Evolutionary conservation across 2,888 invertebrate genomes (phyloP), one percentile per base, ranked within the genome.

Genomic region (Thymelicus acteon): DNA sequence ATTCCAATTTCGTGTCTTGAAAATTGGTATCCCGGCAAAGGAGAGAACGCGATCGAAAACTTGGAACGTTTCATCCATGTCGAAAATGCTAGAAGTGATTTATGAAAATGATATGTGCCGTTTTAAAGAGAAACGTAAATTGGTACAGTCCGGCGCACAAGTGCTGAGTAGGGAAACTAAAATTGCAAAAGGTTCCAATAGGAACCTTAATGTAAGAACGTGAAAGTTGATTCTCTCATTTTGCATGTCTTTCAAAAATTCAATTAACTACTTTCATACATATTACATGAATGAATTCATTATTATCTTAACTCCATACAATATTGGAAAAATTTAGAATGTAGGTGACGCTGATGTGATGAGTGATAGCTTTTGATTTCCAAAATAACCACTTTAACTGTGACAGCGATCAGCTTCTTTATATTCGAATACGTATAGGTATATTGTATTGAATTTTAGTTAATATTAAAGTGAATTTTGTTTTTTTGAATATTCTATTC

Each of bases 11-110:
- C 74, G 73, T 76, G 82, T 82, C 1, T 85, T 81, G 74, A 88
- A 93, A 68, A 93, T 86, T 0, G 85, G 71, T 15, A 93, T 82
- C 6, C 93, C 93, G 0, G 81, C 87, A 6, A 90, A 76, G 37
- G 87, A 86, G 37, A 92, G 75, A 19, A 92, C 82, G 3, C 80
- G 78, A 73, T 92, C 82, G 73, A 89, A 91, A n/a, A 79, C 75
- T 72, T 70, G 71, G 19, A 86, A 82, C 15, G 88, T 88, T 71
- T 84, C 83, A 8, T 89, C 87, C 91, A 92, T 92, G 72, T 74
- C 78, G 75, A 68, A 74, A 72, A 63, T 64, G 24, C 60, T 13
- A 65, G 67, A 72, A 77, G 74, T 78, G 78, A 76, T 77, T 75
- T 76, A 74, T 76, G 62, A 37, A 77, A 76, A 76, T 75, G 65